Evolutionary conservation across 2,888 invertebrate genomes (phyloP).

Genomic region (Philaethria dido): DNA sequence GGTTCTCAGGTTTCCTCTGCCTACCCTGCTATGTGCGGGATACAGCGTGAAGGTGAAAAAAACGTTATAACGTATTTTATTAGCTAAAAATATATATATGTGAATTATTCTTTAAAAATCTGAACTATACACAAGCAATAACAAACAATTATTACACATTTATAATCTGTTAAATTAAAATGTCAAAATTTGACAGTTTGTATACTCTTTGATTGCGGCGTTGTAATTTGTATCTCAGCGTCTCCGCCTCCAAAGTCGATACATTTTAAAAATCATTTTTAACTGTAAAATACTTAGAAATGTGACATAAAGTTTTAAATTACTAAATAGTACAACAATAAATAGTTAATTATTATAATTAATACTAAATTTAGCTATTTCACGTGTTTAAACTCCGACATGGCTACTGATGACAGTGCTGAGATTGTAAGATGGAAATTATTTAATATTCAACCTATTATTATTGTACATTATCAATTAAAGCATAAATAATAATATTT

Average conservation of each 20-base stretch:
- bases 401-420: constrained; percentile 55
- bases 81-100: too few relatives aligned
- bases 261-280: neutral
- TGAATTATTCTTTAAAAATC: too few relatives aligned
- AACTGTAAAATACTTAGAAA: neutral
- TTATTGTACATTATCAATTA: neutral
- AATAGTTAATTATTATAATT: neutral
- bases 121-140: too few relatives aligned
- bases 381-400: constrained; percentile 23
- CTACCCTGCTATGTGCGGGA: too few relatives aligned
- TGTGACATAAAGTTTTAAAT: neutral
- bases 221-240: neutral
- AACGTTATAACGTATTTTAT: too few relatives aligned
- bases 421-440: constrained; percentile 62
- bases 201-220: constrained; percentile 14
- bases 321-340: neutral
- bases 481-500: neutral
- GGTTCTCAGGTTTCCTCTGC: too few relatives aligned
- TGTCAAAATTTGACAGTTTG: constrained; percentile 18
- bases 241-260: constrained; percentile 17
- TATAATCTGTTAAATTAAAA: neutral
- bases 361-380: neutral
- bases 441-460: neutral
- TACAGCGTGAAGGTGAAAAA: too few relatives aligned
- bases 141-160: neutral